phyloP scores from a whole-genome alignment of 2,888 invertebrate genomes.

The Phrixothrix hirtus region DNA sequence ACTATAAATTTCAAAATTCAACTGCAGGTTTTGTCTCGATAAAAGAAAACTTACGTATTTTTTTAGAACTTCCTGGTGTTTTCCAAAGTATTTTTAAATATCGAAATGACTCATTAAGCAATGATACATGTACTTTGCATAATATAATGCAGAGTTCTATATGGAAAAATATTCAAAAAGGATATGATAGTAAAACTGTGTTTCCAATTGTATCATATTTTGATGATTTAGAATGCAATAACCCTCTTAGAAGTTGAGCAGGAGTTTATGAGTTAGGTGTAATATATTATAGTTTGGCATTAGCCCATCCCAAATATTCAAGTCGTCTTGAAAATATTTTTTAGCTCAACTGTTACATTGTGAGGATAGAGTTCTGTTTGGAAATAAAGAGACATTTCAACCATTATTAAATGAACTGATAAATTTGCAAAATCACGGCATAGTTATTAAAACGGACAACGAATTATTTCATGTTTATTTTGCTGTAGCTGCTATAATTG shows the following conservation, averaged over 20 bases:
- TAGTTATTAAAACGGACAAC: conserved; percentile 25
- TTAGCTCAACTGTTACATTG: conserved; percentile 36
- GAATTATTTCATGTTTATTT: conserved; percentile 31
- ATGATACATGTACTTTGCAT: too few relatives aligned
- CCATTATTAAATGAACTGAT: conserved; percentile 33
- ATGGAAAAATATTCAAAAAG: too few relatives aligned
- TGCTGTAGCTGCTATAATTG: conserved; percentile 32
- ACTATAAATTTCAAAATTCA: too few relatives aligned
- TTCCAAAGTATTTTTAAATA: too few relatives aligned
- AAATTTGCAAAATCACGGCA: conserved; percentile 35
- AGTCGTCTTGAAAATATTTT: conserved; percentile 34
- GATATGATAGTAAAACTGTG: conserved; percentile 17
- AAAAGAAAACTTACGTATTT: too few relatives aligned
- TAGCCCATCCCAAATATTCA: conserved; percentile 29
- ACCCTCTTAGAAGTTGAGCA: conserved; percentile 35
- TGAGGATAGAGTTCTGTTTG: conserved; percentile 36
- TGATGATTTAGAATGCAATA: conserved; percentile 38
- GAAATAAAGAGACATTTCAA: conserved; percentile 36
- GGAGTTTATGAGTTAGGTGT: conserved; percentile 35
- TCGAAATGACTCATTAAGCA: too few relatives aligned
- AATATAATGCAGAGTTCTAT: too few relatives aligned
- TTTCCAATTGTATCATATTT: conserved; percentile 34
- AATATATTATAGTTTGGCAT: conserved; percentile 33
- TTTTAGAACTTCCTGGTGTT: too few relatives aligned
- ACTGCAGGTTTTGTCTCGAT: too few relatives aligned